These are phyloP conservation scores for Polymixis lichenea DNA, from an alignment of 2,888 invertebrate genomes.

Conservation along the genomic window DNA sequence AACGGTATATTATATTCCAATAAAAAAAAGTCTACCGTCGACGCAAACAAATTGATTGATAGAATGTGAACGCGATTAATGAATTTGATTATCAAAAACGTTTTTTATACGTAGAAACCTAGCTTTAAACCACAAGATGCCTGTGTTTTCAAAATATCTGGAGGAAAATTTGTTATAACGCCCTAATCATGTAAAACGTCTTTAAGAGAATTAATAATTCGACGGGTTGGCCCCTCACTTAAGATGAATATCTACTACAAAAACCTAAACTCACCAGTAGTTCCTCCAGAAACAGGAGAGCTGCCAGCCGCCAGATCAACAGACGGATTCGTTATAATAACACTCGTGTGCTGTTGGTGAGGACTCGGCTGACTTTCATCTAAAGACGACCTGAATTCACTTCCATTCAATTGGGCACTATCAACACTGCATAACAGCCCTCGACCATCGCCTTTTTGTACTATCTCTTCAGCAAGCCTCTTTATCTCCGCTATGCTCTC, in stretches of 20 bases:
- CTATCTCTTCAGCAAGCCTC: slow-evolving; percentile 87
- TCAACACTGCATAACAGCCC: slow-evolving; percentile 86
- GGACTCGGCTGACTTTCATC: slow-evolving; percentile 79
- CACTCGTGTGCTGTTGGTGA: slow-evolving; percentile 90
- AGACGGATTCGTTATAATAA: slow-evolving; percentile 93
- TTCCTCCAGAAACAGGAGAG: slow-evolving; percentile 86
- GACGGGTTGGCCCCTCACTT: too few relatives aligned
- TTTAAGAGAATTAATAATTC: too few relatives aligned
- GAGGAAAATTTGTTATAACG: too few relatives aligned
- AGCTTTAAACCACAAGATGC: too few relatives aligned
- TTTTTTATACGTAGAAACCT: too few relatives aligned
- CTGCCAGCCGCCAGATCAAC: slow-evolving; percentile 91
- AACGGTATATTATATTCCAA: too few relatives aligned
- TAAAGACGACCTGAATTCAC: slow-evolving; percentile 79
- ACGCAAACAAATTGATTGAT: too few relatives aligned
- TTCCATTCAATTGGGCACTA: slow-evolving; percentile 84
- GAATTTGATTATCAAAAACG: too few relatives aligned
- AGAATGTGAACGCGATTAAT: too few relatives aligned
- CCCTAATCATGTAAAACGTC: too few relatives aligned
- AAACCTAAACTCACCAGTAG: slow-evolving; percentile 77
- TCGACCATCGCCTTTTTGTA: slow-evolving; percentile 87
- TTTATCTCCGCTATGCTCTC: slow-evolving; percentile 89
- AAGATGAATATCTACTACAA: neutral
- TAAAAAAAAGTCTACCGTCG: too few relatives aligned
- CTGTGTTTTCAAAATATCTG: too few relatives aligned